Conservation (phyloP, 2,113 vertebrate genomes). For the Pelecanoides urinatrix region DNA sequence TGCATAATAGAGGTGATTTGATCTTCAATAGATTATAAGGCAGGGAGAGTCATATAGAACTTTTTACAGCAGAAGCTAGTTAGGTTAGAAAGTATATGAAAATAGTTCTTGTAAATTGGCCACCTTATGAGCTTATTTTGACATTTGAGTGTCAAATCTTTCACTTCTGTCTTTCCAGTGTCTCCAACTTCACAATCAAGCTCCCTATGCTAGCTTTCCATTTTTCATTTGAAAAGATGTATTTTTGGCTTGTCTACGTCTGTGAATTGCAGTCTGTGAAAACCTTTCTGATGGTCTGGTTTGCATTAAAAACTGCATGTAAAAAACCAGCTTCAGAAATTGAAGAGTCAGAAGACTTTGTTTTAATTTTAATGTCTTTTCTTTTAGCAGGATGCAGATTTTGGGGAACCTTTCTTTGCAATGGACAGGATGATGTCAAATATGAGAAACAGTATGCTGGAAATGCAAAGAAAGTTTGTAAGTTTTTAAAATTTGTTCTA, state of each 20-base stretch:
- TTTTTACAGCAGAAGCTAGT: not conserved
- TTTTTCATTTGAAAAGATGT: not conserved
- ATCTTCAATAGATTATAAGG: not conserved
- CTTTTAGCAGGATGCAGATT: constrained; percentile 71
- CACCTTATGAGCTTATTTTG: not conserved
- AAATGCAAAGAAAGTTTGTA: constrained; percentile 85
- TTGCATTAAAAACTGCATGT: not conserved
- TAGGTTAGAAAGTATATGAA: not conserved
- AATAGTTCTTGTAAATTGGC: not conserved
- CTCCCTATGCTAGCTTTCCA: not conserved
- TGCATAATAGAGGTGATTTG: not conserved
- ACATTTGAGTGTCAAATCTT: not conserved
- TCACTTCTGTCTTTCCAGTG: not conserved
- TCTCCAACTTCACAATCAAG: not conserved
- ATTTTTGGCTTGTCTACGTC: not conserved
- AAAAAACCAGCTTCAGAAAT: not conserved
- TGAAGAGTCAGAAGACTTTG: not conserved
- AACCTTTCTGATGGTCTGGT: not conserved
- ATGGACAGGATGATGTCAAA: constrained; percentile 87
- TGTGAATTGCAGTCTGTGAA: not conserved
- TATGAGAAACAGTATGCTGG: constrained; percentile 83
- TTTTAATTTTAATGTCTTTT: not conserved
- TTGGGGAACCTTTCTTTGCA: constrained; percentile 79
- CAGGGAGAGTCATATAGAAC: not conserved
- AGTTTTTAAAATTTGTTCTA: constrained; percentile 50